These are phyloP conservation scores for Drosophila algonquin DNA, from an alignment of 2,888 invertebrate genomes.

Conservation along the genomic window DNA sequence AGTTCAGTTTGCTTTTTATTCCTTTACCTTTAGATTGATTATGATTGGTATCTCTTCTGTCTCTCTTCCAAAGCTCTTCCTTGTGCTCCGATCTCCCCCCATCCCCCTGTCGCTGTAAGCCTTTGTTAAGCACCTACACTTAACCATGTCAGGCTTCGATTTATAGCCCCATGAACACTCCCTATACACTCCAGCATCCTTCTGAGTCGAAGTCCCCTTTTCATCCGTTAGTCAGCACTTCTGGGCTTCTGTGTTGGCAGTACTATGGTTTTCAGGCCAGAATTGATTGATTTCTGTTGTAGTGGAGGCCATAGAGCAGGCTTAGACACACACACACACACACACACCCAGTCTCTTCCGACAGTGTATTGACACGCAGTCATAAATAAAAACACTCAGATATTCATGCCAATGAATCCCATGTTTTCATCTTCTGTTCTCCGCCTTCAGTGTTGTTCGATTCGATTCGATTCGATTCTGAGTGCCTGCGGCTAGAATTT, in stretches of 20 bases:
- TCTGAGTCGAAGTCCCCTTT: background rate
- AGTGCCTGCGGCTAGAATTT: slow-evolving; percentile 63
- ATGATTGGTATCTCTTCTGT: slow-evolving; percentile 19
- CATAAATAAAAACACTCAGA: slow-evolving; percentile 77
- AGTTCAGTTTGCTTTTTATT: slow-evolving; percentile 13
- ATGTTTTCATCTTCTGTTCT: slow-evolving; percentile 18
- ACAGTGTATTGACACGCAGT: slow-evolving; percentile 62
- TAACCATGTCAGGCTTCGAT: slow-evolving; percentile 70
- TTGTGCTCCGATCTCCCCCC: too few species aligned
- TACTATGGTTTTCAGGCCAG: slow-evolving; percentile 27
- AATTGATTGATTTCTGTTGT: slow-evolving; percentile 72
- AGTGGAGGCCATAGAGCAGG: slow-evolving; percentile 57
- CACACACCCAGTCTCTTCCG: slow-evolving; percentile 6
- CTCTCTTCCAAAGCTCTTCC: too few species aligned
- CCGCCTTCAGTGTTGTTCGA: background rate
- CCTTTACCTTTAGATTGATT: slow-evolving; percentile 26
- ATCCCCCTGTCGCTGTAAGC: slow-evolving; percentile 4
- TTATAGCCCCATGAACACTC: slow-evolving; percentile 52
- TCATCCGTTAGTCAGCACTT: slow-evolving; percentile 42
- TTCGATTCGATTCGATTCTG: slow-evolving; percentile 36
- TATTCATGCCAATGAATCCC: slow-evolving; percentile 68
- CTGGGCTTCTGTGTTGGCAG: slow-evolving; percentile 18
- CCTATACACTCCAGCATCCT: slow-evolving; percentile 11
- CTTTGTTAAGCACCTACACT: slow-evolving; percentile 72
- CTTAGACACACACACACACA: slow-evolving; percentile 6